Base-by-base conservation (phyloP, 2,888 invertebrate species). In the Habroteleia sp. region DNA sequence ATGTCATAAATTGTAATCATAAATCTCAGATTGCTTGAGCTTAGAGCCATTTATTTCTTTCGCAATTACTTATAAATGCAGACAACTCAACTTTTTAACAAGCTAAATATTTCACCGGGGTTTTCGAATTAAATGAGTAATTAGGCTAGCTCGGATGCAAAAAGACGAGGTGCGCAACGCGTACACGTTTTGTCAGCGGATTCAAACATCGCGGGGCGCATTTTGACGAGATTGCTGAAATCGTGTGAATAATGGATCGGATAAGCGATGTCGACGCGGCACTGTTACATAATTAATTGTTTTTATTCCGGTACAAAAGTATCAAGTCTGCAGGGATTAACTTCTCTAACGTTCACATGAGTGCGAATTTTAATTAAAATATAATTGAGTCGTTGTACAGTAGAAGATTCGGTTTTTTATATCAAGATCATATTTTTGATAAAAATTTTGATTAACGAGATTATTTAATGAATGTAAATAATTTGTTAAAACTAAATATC, bases 281-380 rank as follows among this genome's bases (percentile, higher is more conserved):
- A 50, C 74, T 77, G 66, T 81, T 81, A 80, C 76, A 80, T 83
- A 84, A 84, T 84, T 84, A 84, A 81, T 79, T 80, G 77, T 77
- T 82, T 84, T 85, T 83, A 82, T 83, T 84, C 78, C 54, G 82
- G 82, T 80, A 80, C 77, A 81, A 82, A 85, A 84, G 85, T 85
- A 85, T 84, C 78, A 77, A 79, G 79, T 82, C 79, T 73, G 80
- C 77, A 74, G 80, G 81, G 81, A 84, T 84, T 84, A 84, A 85
- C 84, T 84, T 84, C 79, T 79, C 80, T 81, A 86, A 85, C 82
- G 85, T 85, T 81, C 79, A 77, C 81, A 77, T 79, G 80, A 73
- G 77, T 78, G 74, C 76, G 80, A 79, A 82, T 84, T 85, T 85
- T 85, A 85, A 85, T 86, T 83, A 86, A 84, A 83, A 80, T 79